Base-by-base conservation (phyloP, 1,140 invertebrate genomes). In the Trichomalopsis sarcophagae region DNA sequence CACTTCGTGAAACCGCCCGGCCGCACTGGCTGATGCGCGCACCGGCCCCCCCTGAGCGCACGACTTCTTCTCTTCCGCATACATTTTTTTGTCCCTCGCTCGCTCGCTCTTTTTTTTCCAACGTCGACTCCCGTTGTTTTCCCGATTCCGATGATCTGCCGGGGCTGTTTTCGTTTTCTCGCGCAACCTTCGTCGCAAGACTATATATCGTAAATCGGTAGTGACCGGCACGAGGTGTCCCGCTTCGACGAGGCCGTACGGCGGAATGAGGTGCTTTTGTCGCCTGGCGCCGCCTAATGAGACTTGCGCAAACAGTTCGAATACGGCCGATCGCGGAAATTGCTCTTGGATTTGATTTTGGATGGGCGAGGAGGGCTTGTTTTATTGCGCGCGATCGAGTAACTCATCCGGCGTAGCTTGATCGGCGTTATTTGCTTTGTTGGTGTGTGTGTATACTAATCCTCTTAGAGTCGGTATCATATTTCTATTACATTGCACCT, bases 1-100 rank as follows among this genome's bases (percentile, higher is more conserved):
- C 90, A 86, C 88, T 89, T 62, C 87, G 75, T 86, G 86, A 88
- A 87, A 89, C 89, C 88, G 88, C 86, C 86, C 88, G 79, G 76
- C 81, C 66, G 79, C 68, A 80, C 75, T 71, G n/a, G n/a, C 62
- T 13, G 76, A 21, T 44, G 21, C 78, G 68, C 47, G 62, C 33
- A 36, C 27, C 27, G 27, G 0, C 33, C 33, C 76, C 14, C 47
- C 40, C 62, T 44, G n/a, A 73, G 40, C 75, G 75, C 73, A 7
- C 68, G 30, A n/a, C 73, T 75, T 40, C 17, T 75, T 75, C 9
- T 40, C 36, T 75, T 75, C 73, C 73, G 85, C 76, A 30, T 40
- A n/a, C 13, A 6, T 44, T 44, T 75, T 36, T 40, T 73, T 17
- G 23, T 36, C 33, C 40, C 27, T 33, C 33, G 13, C 66, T 27